Base-by-base conservation (phyloP, 2,113 vertebrate genomes). In the Pomatostomus ruficeps region DNA sequence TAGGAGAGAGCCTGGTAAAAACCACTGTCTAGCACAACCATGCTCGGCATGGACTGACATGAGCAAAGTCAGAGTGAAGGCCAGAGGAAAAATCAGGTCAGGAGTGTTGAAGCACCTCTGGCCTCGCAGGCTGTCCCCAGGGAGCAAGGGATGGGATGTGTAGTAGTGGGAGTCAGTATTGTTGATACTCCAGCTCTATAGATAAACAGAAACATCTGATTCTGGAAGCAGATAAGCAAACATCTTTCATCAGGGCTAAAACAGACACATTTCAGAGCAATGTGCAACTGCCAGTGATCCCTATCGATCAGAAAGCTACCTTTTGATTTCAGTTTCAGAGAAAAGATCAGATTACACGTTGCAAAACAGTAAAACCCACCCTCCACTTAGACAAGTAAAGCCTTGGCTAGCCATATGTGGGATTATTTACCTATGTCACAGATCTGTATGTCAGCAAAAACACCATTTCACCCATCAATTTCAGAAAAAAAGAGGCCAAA, bases 281-380 rank as follows among this genome's bases (percentile, higher is more conserved):
- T 5, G 45, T 49, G 61, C 76, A 93, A 95, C 86, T 63, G 67
- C 12, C n/a, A 26, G 88, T 80, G 94, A 96, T 90, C 28, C 40
- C 54, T 74, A 83, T 81, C n/a, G n/a, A n/a, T n/a, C 93, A 65
- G n/a, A 84, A 80, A 91, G 59, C 28, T 70, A 45, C 58, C 71
- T 89, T 92, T 68, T 88, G 46, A 94, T 83, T 96, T 67, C 43
- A 67, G 67, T 91, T 93, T 85, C 79, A 94, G 85, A 83, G 78
- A 89, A 94, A 91, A 85, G 35, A 91, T 95, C 65, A 77, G 68
- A 57, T 95, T 86, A 86, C 48, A 48, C 2, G 0, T 25, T 66
- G 72, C 31, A 74, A 70, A 91, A 80, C 43, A 33, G 15, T 90
- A 55, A 86, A 88, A 83, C 33, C 3, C 3, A 0, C 55, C 45